Base-by-base conservation (phyloP, 2,113 vertebrate genomes). In the Trinectes maculatus region DNA sequence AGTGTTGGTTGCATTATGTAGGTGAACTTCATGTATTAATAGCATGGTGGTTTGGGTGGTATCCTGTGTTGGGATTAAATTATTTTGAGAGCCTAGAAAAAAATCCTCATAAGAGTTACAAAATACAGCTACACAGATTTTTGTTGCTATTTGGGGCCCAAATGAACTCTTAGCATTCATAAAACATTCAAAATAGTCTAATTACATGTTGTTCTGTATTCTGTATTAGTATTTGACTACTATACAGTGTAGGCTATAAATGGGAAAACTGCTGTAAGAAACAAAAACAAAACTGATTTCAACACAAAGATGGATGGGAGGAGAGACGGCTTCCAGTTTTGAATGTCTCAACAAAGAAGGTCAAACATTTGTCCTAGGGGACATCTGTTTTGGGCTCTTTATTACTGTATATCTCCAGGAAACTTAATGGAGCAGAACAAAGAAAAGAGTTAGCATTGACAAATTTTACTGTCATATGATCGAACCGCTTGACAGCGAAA, bases 301-400 rank as follows among this genome's bases (percentile, higher is more conserved):
- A 2, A 44, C 28, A 37, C 7, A 55, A 74, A 63, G 18, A 55
- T 19, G 25, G n/a, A n/a, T n/a, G n/a, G n/a, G n/a, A n/a, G n/a
- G 12, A 26, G 19, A 25, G 28, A 40, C 44, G 5, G 21, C 39
- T 8, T 57, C 12, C 22, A 36, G 61, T 49, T 61, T 57, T 18
- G 2, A 55, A 7, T 24, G 15, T 44, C 15, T 34, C 11, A 33
- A 8, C 29, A 36, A 2, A 31, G 5, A 29, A 11, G 21, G 52
- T 59, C 39, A 65, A 52, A 68, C 29, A 65, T 73, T 26, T 34
- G 24, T 67, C 31, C 51, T 31, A 18, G 47, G 1, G 36, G 39
- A 71, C 8, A 49, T 52, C 21, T 26, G 36, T n/a, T n/a, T n/a
- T n/a, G n/a, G n/a, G n/a, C 34, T 73, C 1, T 53, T 11, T 39